Base-by-base conservation (phyloP, 1,140 invertebrate species). In the Muscidifurax raptorellus region DNA sequence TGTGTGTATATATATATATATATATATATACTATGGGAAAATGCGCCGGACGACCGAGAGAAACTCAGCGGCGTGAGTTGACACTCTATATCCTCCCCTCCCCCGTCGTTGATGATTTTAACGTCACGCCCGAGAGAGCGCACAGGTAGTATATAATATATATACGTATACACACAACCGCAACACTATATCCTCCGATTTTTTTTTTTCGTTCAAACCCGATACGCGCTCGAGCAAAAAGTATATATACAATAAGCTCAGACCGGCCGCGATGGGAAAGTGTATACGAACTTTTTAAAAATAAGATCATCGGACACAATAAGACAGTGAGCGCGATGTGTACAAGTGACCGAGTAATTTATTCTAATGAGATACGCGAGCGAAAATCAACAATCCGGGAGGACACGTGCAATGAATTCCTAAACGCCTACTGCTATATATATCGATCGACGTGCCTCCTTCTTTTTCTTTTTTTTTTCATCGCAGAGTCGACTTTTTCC, bases 171-270 rank as follows among this genome's bases (percentile, higher is more conserved):
- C 36, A 40, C 72, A 25, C 74, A 10, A 15, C 36, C 22, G 40
- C 13, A 40, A 74, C 32, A 27, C 28, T 79, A 59, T 79, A 28
- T 66, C 47, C 59, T 64, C 28, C 13, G 27, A 32, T 79, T 79
- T 79, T 79, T 79, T 79, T 64, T 78, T 64, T 79, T 66, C 13
- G 12, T 32, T 66, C n/a, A 66, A 79, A 66, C 30, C 22, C 76
- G 76, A 79, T 66, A 79, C 76, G 5, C 32, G 44, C 47, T 7
- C 27, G 76, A 2, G 27, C 44, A 77, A 77, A 52, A 77, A 76
- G 1, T 15, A 0, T 25, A n/a, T 32, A 32, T 32, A 32, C 5
- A 32, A 2, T 32, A 6, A n/a, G 1, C 32, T 40, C 7, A 40
- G 10, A 40, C 36, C 36, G 36, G 36, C 36, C 36, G 36, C 36